Conservation (phyloP, 2,888 invertebrate species). For the Cataglyphis rosenhaueri region DNA sequence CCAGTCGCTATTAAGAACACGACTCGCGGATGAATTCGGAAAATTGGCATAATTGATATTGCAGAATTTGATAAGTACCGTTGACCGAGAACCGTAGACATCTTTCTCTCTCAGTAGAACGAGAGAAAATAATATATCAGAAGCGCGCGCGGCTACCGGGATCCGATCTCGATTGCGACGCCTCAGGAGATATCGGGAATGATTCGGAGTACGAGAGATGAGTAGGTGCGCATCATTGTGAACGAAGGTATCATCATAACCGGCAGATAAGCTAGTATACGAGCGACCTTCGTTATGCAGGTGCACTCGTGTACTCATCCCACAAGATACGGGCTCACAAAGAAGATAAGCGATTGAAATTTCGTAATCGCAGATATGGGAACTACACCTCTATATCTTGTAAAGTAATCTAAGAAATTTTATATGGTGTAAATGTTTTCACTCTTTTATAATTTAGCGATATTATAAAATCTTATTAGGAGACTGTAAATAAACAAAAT, state of each 20-base stretch:
- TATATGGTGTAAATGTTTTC: background rate
- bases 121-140: conserved; percentile 59
- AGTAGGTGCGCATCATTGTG: conserved; percentile 61
- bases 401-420: background rate
- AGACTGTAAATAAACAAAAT: background rate
- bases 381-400: background rate
- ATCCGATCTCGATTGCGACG: conserved; percentile 44
- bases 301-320: conserved; percentile 60
- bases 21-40: conserved; percentile 54
- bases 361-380: too few relatives aligned
- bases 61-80: conserved; percentile 43
- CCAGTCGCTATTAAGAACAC: background rate
- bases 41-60: conserved; percentile 63
- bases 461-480: background rate
- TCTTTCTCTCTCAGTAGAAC: conserved; percentile 10
- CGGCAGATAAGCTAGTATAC: conserved; percentile 55
- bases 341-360: background rate
- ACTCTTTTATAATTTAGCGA: background rate
- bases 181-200: conserved; percentile 40
- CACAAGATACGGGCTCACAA: conserved; percentile 16
- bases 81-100: conserved; percentile 35
- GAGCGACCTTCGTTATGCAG: conserved; percentile 41
- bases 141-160: conserved; percentile 64
- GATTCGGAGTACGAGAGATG: conserved; percentile 45
- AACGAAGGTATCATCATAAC: conserved; percentile 61